These are phyloP conservation scores for Eristalis intricaria DNA, from an alignment of 2,888 invertebrate species.

Conservation along the genomic window DNA sequence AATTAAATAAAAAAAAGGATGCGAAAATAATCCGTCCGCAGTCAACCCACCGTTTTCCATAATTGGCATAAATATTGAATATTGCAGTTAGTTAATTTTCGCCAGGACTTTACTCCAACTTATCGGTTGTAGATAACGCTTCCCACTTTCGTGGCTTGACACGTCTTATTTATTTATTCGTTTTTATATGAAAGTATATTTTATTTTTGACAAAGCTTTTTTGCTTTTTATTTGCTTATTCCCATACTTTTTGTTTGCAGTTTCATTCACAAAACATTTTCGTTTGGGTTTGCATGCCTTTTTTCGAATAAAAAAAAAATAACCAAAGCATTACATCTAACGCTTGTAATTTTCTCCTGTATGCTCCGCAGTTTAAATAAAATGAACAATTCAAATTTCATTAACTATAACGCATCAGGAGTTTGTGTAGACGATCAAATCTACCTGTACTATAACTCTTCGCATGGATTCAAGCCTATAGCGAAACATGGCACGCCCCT, in stretches of 20 bases:
- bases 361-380: slow-evolving; percentile 55
- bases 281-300: neutral
- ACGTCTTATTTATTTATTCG: no score
- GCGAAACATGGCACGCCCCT: slow-evolving; percentile 56
- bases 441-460: slow-evolving; percentile 52
- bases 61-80: no score
- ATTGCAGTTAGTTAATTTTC: no score
- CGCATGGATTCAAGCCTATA: slow-evolving; percentile 50
- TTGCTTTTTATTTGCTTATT: neutral
- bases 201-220: neutral
- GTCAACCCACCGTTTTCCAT: no score
- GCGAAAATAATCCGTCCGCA: no score
- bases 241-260: neutral
- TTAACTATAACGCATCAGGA: slow-evolving; percentile 51
- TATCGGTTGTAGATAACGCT: no score
- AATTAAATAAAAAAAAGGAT: no score
- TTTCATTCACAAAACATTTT: neutral
- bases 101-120: no score
- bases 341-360: slow-evolving; percentile 45
- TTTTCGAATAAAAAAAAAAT: neutral
- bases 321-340: slow-evolving; percentile 35
- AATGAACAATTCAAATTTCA: slow-evolving; percentile 58
- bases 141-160: no score
- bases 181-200: no score
- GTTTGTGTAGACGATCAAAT: slow-evolving; percentile 58